Conservation (phyloP, 2,888 invertebrate species). For the Priapulus caudatus region DNA sequence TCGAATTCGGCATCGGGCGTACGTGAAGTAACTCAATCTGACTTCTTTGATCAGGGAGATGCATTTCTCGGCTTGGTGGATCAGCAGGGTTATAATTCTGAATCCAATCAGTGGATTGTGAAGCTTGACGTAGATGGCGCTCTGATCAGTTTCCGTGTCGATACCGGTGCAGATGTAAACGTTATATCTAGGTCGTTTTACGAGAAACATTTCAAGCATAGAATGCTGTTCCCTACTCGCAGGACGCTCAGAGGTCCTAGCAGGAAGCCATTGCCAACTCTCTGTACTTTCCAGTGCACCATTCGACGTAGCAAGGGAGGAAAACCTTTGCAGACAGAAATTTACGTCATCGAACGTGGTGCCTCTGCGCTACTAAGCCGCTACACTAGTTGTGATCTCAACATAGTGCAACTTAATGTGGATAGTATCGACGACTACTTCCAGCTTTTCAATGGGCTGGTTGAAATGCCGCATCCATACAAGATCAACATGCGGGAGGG, state of each 20-base stretch:
- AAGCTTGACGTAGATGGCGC: not conserved
- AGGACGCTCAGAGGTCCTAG: not conserved
- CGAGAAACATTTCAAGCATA: not conserved
- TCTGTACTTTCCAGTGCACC: not conserved
- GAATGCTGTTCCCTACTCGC: not conserved
- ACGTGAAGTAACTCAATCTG: too few relatives aligned
- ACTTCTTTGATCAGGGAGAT: too few relatives aligned
- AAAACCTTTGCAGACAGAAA: not conserved
- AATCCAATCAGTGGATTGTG: not conserved
- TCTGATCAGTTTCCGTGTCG: constrained; percentile 8
- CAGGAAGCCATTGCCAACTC: not conserved
- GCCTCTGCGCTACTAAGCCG: not conserved
- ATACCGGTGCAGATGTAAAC: constrained; percentile 18
- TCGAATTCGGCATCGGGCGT: not conserved
- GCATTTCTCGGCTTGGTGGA: too few relatives aligned
- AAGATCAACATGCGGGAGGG: not conserved
- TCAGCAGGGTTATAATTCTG: too few relatives aligned
- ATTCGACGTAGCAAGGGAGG: not conserved
- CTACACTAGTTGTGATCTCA: not conserved
- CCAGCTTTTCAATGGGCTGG: not conserved
- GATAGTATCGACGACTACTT: too few relatives aligned
- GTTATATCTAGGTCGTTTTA: constrained; percentile 12
- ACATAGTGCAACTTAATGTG: constrained; percentile 1
- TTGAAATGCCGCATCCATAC: not conserved
- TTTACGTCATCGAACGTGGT: not conserved